Percentiles rank a stretch among this genome's conserved stretches.
phyloP scores from a whole-genome alignment of 2,797 vertebrate species.

The Lutjanus argentimaculatus region DNA sequence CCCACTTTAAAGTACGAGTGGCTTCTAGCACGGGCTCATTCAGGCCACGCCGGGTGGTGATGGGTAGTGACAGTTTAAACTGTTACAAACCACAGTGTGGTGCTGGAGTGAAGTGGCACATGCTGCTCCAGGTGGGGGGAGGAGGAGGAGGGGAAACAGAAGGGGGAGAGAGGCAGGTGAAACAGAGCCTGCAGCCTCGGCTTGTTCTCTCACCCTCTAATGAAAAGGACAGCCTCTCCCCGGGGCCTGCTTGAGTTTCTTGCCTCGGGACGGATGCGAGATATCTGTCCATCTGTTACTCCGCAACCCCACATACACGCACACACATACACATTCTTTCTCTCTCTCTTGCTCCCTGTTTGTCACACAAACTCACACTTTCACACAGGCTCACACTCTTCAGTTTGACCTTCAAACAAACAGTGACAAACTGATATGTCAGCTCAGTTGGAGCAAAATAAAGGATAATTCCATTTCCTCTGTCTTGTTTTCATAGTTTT shows the following conservation, averaged over 20 bases:
- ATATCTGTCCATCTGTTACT: slow-evolving; percentile 87
- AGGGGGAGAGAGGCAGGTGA: slow-evolving; percentile 68
- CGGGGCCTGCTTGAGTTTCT: slow-evolving; percentile 86
- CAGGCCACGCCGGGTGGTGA: slow-evolving; percentile 60
- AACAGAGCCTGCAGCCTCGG: slow-evolving; percentile 76
- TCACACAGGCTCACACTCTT: slow-evolving; percentile 26
- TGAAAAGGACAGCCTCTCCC: slow-evolving; percentile 85
- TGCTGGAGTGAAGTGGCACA: slow-evolving; percentile 69
- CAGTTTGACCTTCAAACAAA: slow-evolving; percentile 48
- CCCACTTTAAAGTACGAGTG: slow-evolving; percentile 38
- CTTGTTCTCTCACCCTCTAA: slow-evolving; percentile 82
- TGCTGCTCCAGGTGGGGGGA: slow-evolving; percentile 24
- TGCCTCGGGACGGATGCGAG: slow-evolving; percentile 78
- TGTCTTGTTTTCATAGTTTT: background rate
- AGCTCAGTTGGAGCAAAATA: slow-evolving; percentile 14
- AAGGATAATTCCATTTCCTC: background rate
- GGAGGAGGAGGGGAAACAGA: background rate
- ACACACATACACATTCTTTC: slow-evolving; percentile 23
- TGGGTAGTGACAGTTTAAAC: slow-evolving; percentile 83
- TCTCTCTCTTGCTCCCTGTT: background rate
- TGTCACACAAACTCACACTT: slow-evolving; percentile 31
- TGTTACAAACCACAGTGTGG: slow-evolving; percentile 82
- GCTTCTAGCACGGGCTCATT: slow-evolving; percentile 49
- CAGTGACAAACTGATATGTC: slow-evolving; percentile 39
- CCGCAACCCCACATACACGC: slow-evolving; percentile 43